Evolutionary conservation across 2,797 vertebrate species (phyloP).

Genomic region (Microctenopoma lineatum): DNA sequence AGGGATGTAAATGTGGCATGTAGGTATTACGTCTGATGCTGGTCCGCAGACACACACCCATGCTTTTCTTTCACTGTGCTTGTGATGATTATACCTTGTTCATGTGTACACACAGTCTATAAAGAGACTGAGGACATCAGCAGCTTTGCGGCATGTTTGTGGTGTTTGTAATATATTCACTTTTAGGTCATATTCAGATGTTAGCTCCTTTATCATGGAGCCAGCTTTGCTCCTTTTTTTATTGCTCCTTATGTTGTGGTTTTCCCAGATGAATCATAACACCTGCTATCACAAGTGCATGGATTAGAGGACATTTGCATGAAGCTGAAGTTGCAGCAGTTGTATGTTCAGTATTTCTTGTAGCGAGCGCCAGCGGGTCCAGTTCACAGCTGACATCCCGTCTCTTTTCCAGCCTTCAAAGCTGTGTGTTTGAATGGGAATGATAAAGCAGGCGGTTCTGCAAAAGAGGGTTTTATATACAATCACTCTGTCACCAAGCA

Average conservation of each 20-base stretch:
- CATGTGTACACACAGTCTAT: not conserved
- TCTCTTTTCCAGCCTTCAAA: conserved; percentile 1
- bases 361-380: not conserved
- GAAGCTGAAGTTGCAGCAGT: not conserved
- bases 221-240: not conserved
- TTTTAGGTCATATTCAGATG: no score
- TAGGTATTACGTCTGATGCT: not conserved
- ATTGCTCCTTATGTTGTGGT: not conserved
- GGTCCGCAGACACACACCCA: not conserved
- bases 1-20: no score
- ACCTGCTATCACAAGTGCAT: not conserved
- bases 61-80: not conserved
- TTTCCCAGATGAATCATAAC: conserved; percentile 1
- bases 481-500: not conserved
- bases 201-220: no score
- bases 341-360: not conserved
- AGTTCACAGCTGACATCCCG: conserved; percentile 16
- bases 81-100: not conserved
- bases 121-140: not conserved
- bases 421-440: conserved; percentile 1
- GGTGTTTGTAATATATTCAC: no score
- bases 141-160: no score
- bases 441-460: conserved; percentile 20
- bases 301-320: conserved; percentile 6
- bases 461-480: conserved; percentile 4